Evolutionary conservation across 2,113 vertebrate species (phyloP).

Genomic region (Acinonyx jubatus): DNA sequence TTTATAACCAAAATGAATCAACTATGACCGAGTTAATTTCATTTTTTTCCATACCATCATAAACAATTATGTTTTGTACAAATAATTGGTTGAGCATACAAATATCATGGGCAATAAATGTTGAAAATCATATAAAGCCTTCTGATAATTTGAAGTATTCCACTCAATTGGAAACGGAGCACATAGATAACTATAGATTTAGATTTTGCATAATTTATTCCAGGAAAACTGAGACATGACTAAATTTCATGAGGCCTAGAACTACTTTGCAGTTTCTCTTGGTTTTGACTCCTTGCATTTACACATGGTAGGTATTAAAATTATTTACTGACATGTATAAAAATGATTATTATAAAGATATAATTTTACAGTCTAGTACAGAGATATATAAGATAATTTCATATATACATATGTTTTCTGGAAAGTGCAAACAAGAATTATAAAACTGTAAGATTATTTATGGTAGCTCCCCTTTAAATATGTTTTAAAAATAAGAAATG

Average conservation of each 20-base stretch:
- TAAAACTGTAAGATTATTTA: neutral
- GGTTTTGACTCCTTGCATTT: neutral
- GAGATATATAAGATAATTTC: neutral
- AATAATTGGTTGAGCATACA: neutral
- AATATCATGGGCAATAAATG: neutral
- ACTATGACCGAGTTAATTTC: neutral
- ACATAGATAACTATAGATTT: neutral
- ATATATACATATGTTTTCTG: neutral
- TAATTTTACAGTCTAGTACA: neutral
- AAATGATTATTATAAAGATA: neutral
- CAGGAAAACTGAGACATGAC: neutral
- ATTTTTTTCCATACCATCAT: neutral
- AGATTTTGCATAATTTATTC: neutral
- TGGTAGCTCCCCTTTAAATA: neutral
- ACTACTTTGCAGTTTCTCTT: neutral
- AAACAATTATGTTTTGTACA: neutral
- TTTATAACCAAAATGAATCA: neutral
- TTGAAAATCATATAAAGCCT: neutral
- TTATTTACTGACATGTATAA: neutral
- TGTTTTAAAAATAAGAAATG: constrained; percentile 9
- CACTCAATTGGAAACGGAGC: neutral
- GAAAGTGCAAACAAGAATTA: neutral
- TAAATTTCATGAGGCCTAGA: neutral
- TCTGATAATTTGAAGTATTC: neutral
- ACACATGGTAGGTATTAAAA: neutral